Base-by-base conservation (phyloP, 2,113 vertebrate species). In the Mormyrus lacerda region DNA sequence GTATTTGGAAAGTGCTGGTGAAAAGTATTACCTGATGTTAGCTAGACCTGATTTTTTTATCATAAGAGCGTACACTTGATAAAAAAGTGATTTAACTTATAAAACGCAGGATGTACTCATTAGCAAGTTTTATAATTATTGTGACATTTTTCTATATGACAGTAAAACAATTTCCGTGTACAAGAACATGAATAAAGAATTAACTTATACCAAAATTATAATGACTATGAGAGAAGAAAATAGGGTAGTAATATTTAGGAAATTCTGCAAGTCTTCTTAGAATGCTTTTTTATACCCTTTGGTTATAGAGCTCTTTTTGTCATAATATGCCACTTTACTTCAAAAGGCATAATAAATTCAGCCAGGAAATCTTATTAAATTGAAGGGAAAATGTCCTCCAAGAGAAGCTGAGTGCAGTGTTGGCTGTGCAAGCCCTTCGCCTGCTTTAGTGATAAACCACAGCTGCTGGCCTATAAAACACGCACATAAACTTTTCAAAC, bases 281-380 rank as follows among this genome's bases (percentile, higher is more conserved):
- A 87, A 79, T 82, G 50, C 31, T 82, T 90, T 92, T 91, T 92
- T 92, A 91, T 96, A 96, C 96, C 96, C 95, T 91, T 94, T 91
- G 95, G 97, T 97, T 97, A 97, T 94, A 96, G 96, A 96, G 96
- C 96, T 95, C 95, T 95, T 96, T 96, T 97, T 97, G 97, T 97
- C 97, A 97, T 96, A 97, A 96, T 97, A 97, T 97, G 96, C 96
- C 96, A 97, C 96, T 97, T 97, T 96, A 96, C 96, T 97, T 97
- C 96, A 97, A 97, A 97, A 97, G 96, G 95, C 96, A 95, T 93
- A 95, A 96, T 98, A 98, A 98, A 97, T 98, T 96, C 96, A 93
- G 93, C 90, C 91, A 94, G 94, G 95, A 94, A 95, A 96, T 96
- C 96, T 95, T 97, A 97, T 97, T 98, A 97, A 97, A 97, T 93